Percentiles rank a stretch among this genome's conserved stretches.
These are phyloP conservation scores for Catalaphyllia jardinei DNA, from an alignment of 64 coral and sea anemone genomes.

Conservation along the genomic window DNA sequence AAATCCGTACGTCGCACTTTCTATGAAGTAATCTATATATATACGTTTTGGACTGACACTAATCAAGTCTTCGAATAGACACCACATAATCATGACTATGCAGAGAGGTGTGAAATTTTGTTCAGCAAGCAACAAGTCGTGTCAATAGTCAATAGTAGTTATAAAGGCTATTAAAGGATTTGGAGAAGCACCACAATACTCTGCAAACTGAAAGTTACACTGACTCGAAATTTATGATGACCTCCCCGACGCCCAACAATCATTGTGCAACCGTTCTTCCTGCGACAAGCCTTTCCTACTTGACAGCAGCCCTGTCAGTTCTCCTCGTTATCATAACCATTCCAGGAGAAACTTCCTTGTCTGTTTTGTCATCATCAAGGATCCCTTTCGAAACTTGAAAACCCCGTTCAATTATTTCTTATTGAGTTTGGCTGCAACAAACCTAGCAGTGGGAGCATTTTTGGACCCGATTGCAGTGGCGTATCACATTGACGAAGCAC, in stretches of 20 bases:
- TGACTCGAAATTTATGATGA: background rate
- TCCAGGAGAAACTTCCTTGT: slow-evolving; percentile 74
- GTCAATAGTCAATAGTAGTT: too few relatives aligned
- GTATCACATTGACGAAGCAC: slow-evolving; percentile 56
- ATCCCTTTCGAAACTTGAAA: slow-evolving; percentile 72
- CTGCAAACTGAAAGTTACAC: background rate
- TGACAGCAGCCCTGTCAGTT: slow-evolving; percentile 26
- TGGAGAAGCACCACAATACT: background rate
- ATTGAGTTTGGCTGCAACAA: slow-evolving; percentile 59
- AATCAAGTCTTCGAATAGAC: too few relatives aligned
- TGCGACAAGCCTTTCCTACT: slow-evolving; percentile 47
- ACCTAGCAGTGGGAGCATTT: slow-evolving; percentile 55
- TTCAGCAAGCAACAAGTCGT: too few relatives aligned
- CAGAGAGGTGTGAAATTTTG: too few relatives aligned
- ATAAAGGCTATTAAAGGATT: too few relatives aligned
- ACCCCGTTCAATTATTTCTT: slow-evolving; percentile 76
- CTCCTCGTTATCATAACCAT: slow-evolving; percentile 43
- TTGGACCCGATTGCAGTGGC: slow-evolving; percentile 71
- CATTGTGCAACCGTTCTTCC: slow-evolving; percentile 12
- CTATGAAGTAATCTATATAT: too few relatives aligned
- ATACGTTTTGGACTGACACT: too few relatives aligned
- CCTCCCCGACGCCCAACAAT: background rate
- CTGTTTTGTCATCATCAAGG: slow-evolving; percentile 70
- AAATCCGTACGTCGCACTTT: too few relatives aligned
- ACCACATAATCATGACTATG: too few relatives aligned